Conservation (phyloP, 37 sponge, comb jelly and placozoan genomes). For the Corticium candelabrum region DNA sequence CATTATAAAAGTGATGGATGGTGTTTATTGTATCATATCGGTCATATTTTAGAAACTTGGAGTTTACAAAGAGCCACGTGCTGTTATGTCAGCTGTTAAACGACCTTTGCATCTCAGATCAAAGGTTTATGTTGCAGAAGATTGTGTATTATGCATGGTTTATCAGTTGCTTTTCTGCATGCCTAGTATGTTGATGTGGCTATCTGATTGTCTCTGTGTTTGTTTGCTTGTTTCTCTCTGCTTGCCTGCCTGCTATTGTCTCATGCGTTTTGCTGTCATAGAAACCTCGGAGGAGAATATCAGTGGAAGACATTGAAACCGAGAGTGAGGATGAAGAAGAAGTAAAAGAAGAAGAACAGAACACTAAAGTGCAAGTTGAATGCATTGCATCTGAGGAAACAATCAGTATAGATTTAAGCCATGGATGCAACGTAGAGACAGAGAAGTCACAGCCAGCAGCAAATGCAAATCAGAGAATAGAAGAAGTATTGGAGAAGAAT, state of each 20-base stretch:
- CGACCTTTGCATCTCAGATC: conserved; percentile 61
- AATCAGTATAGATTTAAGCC: no score
- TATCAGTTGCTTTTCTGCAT: not conserved
- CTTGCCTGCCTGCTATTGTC: not conserved
- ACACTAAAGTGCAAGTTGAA: not conserved
- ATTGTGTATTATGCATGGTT: no score
- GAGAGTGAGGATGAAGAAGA: not conserved
- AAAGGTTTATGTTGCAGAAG: conserved; percentile 30
- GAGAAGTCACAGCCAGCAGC: no score
- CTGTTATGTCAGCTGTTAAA: conserved; percentile 32
- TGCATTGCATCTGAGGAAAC: no score
- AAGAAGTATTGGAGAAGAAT: not conserved
- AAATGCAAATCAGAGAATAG: no score
- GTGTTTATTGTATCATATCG: not conserved
- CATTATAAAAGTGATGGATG: not conserved
- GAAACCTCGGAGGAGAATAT: conserved; percentile 53
- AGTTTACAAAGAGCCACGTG: not conserved
- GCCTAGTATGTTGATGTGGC: no score
- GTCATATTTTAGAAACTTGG: not conserved
- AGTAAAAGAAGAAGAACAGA: not conserved
- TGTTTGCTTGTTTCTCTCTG: not conserved
- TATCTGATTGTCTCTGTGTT: not conserved
- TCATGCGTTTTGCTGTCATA: not conserved
- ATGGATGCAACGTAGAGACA: no score
- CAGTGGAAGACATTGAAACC: conserved; percentile 38